Base-by-base conservation (phyloP, 1,140 invertebrate genomes). In the Tetranychus urticae region DNA sequence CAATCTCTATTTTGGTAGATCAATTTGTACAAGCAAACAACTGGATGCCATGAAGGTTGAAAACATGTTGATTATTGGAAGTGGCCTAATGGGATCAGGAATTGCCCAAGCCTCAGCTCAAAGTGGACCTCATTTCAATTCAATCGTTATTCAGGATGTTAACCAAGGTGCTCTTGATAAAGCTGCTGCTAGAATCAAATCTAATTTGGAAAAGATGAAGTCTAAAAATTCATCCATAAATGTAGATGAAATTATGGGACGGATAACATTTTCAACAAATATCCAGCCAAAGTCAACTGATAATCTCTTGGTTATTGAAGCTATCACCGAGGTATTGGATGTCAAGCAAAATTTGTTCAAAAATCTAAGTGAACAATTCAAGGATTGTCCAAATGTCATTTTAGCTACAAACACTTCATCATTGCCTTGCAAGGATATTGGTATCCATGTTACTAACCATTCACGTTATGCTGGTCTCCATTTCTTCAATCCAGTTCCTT, bases 401-500 rank as follows among this genome's bases (percentile, higher is more conserved):
- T 85, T 92, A 72, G 82, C 84, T 2, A 86, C 84, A 10, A 92
- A 93, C 70, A 92, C 88, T 2, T 90, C 86, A 8, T 90, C 88
- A 0, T 73, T 93, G 8, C 80, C 84, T 13, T 84, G 91, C 65
- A 76, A 75, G 61, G 86, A 90, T 66, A 90, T 93, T 67, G 80
- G 82, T n/a, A 64, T 66, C 59, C 5, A 58, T 55, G 57, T 64
- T 42, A 7, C 31, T 3, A 55, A 42, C 45, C 52, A 55, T 36
- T n/a, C 50, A 35, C 34, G 52, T n/a, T 64, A 58, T 46, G 63
- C 54, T 3, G 58, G 63, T 35, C 37, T 63, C 13, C 88, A 92
- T 74, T 92, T 91, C 72, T 92, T 92, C 73, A 91, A 90, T 73
- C 88, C 88, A 12, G 88, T 88, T 2, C 86, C 87, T 1, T 78